Evolutionary conservation across 2,797 vertebrate genomes (phyloP).

Genomic region (Oceanodroma leucorhoa): DNA sequence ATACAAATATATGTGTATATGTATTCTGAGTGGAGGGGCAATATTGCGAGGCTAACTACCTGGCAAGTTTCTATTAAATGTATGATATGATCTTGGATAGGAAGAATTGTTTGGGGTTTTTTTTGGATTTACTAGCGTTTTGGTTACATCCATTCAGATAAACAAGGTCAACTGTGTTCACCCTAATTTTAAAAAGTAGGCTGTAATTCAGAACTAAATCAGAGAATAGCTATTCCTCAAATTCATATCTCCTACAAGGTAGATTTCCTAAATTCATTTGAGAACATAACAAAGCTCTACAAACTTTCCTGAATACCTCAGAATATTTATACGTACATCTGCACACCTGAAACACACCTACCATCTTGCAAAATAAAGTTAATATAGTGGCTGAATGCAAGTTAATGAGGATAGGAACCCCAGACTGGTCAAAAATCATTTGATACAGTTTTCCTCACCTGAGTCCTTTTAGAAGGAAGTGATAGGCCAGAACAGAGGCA

Average conservation of each 20-base stretch:
- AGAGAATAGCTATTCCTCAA: neutral
- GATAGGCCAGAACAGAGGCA: neutral
- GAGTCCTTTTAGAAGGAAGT: neutral
- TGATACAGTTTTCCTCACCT: neutral
- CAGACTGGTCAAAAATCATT: neutral
- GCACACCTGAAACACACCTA: accelerated
- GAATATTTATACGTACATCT: neutral
- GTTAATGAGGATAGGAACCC: neutral
- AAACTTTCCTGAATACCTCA: neutral
- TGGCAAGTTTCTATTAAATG: neutral
- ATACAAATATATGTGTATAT: neutral
- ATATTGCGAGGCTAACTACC: neutral
- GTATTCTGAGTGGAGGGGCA: neutral
- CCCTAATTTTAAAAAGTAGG: neutral
- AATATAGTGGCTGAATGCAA: neutral
- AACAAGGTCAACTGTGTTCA: neutral
- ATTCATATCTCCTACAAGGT: neutral
- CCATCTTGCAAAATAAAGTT: neutral
- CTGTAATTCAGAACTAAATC: neutral
- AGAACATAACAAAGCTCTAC: neutral
- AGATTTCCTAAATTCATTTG: neutral
- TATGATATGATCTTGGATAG: neutral
- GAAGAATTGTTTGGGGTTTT: neutral
- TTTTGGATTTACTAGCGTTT: neutral
- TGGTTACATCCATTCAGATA: neutral